These are phyloP conservation scores for Anseranas semipalmata DNA, from an alignment of 2,113 vertebrate genomes.

Conservation along the genomic window DNA sequence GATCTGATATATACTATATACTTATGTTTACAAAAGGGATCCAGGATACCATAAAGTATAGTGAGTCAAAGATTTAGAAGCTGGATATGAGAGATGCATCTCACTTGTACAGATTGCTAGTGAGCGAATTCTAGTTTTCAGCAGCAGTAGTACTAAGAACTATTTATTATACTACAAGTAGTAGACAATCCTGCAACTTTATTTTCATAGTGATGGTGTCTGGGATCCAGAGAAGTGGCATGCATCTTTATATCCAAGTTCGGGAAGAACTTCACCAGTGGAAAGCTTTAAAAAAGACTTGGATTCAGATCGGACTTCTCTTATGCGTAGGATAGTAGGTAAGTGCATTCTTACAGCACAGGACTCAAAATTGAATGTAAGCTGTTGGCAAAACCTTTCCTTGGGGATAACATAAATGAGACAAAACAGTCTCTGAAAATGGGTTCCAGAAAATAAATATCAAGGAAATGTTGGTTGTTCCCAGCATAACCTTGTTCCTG, in stretches of 20 bases:
- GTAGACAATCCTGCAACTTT: not conserved
- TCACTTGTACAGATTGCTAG: not conserved
- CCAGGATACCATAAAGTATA: not conserved
- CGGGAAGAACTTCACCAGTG: slow-evolving; percentile 88
- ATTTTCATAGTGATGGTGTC: slow-evolving; percentile 87
- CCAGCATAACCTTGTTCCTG: not conserved
- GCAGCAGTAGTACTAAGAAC: not conserved
- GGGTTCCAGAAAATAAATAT: not conserved
- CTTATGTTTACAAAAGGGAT: not conserved
- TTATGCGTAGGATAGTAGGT: slow-evolving; percentile 93
- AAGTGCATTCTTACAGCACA: not conserved
- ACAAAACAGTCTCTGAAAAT: not conserved
- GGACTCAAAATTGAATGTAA: not conserved
- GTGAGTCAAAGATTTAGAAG: not conserved
- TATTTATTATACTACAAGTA: not conserved
- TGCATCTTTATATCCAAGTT: slow-evolving; percentile 92
- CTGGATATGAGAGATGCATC: not conserved
- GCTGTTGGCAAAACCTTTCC: not conserved
- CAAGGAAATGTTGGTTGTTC: not conserved
- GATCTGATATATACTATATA: not conserved
- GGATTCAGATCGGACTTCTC: slow-evolving; percentile 85
- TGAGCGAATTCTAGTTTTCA: not conserved
- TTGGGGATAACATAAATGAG: not conserved
- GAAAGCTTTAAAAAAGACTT: slow-evolving; percentile 92
- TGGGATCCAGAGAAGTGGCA: slow-evolving; percentile 99